Base-by-base conservation (phyloP, 2,888 invertebrate genomes). In the Tyria jacobaeae region DNA sequence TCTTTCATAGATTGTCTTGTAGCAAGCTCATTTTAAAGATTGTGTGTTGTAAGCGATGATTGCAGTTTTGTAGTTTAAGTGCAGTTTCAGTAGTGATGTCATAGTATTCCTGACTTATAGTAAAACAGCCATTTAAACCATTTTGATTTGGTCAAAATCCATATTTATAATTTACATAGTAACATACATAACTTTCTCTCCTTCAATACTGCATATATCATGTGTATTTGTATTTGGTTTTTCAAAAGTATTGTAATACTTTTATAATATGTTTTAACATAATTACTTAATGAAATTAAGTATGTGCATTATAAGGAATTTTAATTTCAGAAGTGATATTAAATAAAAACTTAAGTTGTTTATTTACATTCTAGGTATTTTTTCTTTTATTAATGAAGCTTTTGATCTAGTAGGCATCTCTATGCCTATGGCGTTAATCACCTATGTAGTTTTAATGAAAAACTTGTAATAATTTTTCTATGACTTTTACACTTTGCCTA, bases 11-110 rank as follows among this genome's bases (percentile, higher is more conserved):
- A 63, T 63, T 54, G 64, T 64, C 62, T 66, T 57, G 53, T 6
- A 70, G 65, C 65, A 53, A 63, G 61, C 54, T 55, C 25, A 59
- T 57, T 61, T 52, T 49, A 53, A 31, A 50, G 25, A 17, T 47
- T 3, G 15, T 59, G 6, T 9, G 7, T 55, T 58, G 34, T 34
- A 37, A 52, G 52, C 52, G 59, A 35, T 59, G 15, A 14, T n/a
- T 17, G 10, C 31, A 47, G n/a, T 47, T 47, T 9, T 61, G 31
- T 47, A 52, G 21, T 63, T n/a, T 35, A 35, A n/a, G 27, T 54
- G 48, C 24, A 47, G 57, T 52, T 57, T 68, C 9, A 34, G 15
- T 51, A 24, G 9, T 21, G 76, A 63, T 65, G 64, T 68, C 73
- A 76, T 68, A 49, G 37, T 27, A 47, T 49, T 47, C 57, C 60